Base-by-base conservation (phyloP, 2,888 invertebrate species). In the Lycophotia porphyrea region DNA sequence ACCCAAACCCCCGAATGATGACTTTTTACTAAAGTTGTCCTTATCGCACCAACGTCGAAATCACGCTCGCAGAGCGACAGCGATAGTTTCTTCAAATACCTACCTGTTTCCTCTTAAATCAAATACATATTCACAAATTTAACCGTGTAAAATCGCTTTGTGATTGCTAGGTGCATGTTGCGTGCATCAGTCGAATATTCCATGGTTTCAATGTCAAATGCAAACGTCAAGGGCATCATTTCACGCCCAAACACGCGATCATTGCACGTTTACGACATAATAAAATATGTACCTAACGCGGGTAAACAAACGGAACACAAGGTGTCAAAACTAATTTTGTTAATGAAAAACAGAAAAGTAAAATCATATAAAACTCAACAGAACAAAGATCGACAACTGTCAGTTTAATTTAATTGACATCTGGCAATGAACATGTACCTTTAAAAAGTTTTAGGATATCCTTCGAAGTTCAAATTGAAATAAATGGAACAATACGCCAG, bases 191-290 rank as follows among this genome's bases (percentile, higher is more conserved):
- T 82, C 76, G 82, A 83, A 90, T 88, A 83, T 85, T 71, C 72
- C 82, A 81, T 85, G 67, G 78, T 76, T 83, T 81, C 89, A 89
- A 90, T 89, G 90, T 84, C 89, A 82, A 73, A 82, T 84, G 81
- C 85, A 83, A 86, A 79, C 81, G 65, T 76, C 85, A 88, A 86
- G 88, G 86, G 70, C 84, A 72, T 72, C 64, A 83, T 81, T 83
- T 68, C 77, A 74, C 55, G 74, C 58, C 61, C 60, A 77, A 74
- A 84, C 92, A 93, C 92, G 94, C 92, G 82, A 93, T 70, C 90
- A 74, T 88, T 93, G 90, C 92, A 91, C 90, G 69, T 85, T 84
- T 78, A 81, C 65, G 61, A 73, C 63, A n/a, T 65, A 55, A n/a
- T 71, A 71, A 58, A 78, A 83, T 83, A 61, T 66, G 61, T 65